Base-by-base conservation (phyloP, 2,888 invertebrate genomes). In the Galerucella nymphaeae region DNA sequence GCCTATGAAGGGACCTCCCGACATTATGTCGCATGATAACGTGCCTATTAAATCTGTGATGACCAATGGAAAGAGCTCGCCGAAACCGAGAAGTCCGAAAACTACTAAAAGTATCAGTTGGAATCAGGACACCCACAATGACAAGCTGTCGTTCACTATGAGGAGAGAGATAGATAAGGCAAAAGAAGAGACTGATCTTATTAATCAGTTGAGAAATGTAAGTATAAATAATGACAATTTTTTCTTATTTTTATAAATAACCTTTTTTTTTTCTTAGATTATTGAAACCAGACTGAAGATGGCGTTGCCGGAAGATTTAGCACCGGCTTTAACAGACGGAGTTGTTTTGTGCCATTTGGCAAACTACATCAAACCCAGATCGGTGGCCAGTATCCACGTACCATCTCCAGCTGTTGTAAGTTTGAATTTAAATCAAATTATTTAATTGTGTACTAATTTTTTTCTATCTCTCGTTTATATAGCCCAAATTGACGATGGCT, bases 401-500 rank as follows among this genome's bases (percentile, higher is more conserved):
- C 97, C 97, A 76, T 96, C 96, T 78, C 94, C 96, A 64, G 94
- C 95, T 80, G 95, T 95, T 91, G 96, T 96, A 86, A 90, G 91
- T 88, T 48, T 23, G 2, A 1, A 23, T 23, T 30, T 30, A 30
- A 30, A 30, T 42, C 11, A 0, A 42, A 59, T 1, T 11, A 20
- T 2, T 50, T 13, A 38, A n/a, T 38, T 70, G 42, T 75, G 66
- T 38, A 70, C 10, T 62, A 42, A 38, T 13, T 66, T 11, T 30
- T 71, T 75, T 80, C 66, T 59, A 5, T 30, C 23, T 23, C 23
- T 30, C 79, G 72, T 90, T 53, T 91, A 55, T 88, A 97, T n/a
- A n/a, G 97, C 96, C 97, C 50, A 97, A 97, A 87, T 87, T 98
- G 80, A 95, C 97, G n/a, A 94, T 96, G 93, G 96, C 97, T 57